Evolutionary conservation across 2,888 invertebrate genomes (phyloP), one percentile per base, ranked within the genome.

Genomic region (Crossocerus cetratus): DNA sequence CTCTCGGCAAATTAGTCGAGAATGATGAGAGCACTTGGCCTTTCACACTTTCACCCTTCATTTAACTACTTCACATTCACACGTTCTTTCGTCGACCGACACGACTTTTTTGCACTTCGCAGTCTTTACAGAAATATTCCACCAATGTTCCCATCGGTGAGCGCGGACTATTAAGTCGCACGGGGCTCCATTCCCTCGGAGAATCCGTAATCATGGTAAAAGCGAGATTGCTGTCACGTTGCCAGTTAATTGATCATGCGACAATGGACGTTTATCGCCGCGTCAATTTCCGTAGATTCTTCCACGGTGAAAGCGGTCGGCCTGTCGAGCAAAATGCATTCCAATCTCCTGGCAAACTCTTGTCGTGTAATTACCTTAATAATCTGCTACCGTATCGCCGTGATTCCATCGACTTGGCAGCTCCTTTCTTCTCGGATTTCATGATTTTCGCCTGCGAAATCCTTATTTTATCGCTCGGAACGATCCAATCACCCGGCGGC

Each of bases 311-410:
- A 86, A 85, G 85, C 79, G 78, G 75, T 72, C 81, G 80, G 80
- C 79, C 84, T 71, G 78, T 67, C 61, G 81, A 79, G 74, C 77
- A 83, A 82, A 84, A 82, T 84, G 83, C 84, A 83, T 85, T 86
- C 83, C 81, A 72, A 44, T 61, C 67, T 66, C 49, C 42, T 53
- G 72, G 57, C 60, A 65, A 57, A 59, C n/a, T 54, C 54, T 49
- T 49, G 16, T 49, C 63, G 60, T 80, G 74, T 67, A 83, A 83
- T 83, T 82, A 82, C 69, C 57, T 80, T 80, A 83, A 83, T 81
- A 80, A 82, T 80, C 76, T 44, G 55, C 65, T 69, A 64, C 61
- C 58, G 65, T 77, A 69, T 82, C 69, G 57, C 58, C 42, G 42
- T 54, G 3, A 54, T 66, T 64, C 62, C 54, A 64, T 43, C 49